Evolutionary conservation across 1,140 invertebrate genomes (phyloP).

Genomic region (Muscidifurax raptorellus): DNA sequence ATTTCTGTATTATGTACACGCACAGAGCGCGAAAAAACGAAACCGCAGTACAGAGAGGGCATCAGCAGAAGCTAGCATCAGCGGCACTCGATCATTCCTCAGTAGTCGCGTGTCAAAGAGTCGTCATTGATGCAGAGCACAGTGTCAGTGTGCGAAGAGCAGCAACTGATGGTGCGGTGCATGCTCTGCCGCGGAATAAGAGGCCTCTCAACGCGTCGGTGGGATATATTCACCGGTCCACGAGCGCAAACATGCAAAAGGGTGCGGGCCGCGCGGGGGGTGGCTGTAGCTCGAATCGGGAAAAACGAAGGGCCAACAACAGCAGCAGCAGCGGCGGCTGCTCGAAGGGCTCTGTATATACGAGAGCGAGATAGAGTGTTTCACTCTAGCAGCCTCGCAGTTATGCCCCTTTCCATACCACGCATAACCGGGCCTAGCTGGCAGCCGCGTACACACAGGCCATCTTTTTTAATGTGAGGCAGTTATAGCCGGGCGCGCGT

Average conservation of each 20-base stretch:
- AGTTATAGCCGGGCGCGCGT: conserved; percentile 73
- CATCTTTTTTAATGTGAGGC: conserved; percentile 77
- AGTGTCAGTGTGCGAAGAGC: background rate
- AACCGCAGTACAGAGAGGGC: background rate
- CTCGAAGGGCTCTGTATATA: conserved; percentile 1
- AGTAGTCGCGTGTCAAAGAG: background rate
- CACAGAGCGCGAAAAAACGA: background rate
- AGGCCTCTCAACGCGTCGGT: conserved; percentile 6
- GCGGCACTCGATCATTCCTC: conserved; percentile 31
- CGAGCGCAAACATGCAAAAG: background rate
- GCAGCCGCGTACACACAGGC: conserved; percentile 70
- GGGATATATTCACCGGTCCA: background rate
- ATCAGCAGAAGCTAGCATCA: conserved; percentile 30
- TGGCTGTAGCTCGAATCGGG: background rate
- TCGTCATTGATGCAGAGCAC: conserved; percentile 29
- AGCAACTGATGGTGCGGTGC: background rate
- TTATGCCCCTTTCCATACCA: background rate
- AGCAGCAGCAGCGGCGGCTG: no score
- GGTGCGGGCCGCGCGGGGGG: background rate
- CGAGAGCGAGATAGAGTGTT: conserved; percentile 16
- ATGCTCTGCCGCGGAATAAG: background rate
- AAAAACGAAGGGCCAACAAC: conserved; percentile 36
- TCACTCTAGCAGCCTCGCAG: conserved; percentile 26
- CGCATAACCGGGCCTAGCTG: conserved; percentile 9
- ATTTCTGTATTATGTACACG: background rate